phyloP scores from a whole-genome alignment of 2,113 vertebrate genomes.

The Hippocampus barbouri region DNA sequence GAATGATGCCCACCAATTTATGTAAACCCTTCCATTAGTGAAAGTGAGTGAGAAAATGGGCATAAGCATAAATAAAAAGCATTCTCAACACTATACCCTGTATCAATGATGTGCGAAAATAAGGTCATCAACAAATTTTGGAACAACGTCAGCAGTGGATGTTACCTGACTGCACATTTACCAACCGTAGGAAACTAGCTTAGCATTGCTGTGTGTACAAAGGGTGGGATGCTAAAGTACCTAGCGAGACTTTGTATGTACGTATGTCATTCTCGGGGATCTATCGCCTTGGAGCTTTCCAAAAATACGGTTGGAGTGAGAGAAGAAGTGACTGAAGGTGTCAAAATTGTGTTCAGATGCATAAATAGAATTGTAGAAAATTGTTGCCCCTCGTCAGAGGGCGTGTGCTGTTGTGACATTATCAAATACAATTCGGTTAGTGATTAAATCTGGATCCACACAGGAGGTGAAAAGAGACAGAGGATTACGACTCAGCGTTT shows the following conservation, averaged over 20 bases:
- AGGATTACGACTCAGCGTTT: slow-evolving; percentile 33
- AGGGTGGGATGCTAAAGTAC: slow-evolving; percentile 26
- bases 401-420: slow-evolving; percentile 46
- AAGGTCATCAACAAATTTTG: slow-evolving; percentile 52
- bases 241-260: slow-evolving; percentile 14
- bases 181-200: slow-evolving; percentile 44
- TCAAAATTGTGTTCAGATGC: not conserved
- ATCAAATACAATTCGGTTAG: slow-evolving; percentile 46
- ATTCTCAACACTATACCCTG: slow-evolving; percentile 74
- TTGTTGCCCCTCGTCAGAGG: slow-evolving; percentile 34
- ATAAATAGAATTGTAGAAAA: slow-evolving; percentile 30
- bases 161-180: slow-evolving; percentile 20
- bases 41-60: slow-evolving; percentile 39
- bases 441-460: slow-evolving; percentile 31
- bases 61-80: slow-evolving; percentile 62
- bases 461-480: slow-evolving; percentile 34
- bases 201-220: slow-evolving; percentile 35
- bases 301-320: slow-evolving; percentile 24
- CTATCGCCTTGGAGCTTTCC: slow-evolving; percentile 34
- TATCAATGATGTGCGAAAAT: slow-evolving; percentile 68
- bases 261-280: slow-evolving; percentile 14
- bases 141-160: slow-evolving; percentile 49
- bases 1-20: slow-evolving; percentile 66
- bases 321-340: not conserved
- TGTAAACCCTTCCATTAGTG: slow-evolving; percentile 51